Evolutionary conservation across 2,113 vertebrate species (phyloP), one percentile per base, ranked within the genome.

Genomic region (Lonchura striata): DNA sequence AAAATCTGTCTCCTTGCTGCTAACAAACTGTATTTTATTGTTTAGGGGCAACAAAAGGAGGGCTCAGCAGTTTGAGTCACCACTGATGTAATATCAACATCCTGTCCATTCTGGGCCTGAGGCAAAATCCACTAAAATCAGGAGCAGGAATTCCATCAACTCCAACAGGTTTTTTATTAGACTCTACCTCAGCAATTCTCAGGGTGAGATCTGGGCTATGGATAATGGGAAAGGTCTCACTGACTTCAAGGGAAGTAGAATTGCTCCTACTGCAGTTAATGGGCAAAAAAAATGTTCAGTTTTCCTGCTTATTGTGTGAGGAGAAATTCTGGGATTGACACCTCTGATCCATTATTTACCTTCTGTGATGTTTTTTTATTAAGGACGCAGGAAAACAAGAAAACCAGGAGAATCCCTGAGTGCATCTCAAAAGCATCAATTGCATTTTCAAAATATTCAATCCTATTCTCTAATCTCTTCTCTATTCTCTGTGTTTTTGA

Each of bases 321-420:
- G 16, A 57, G 46, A 4, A 2, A n/a, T 16, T 46, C 1, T 1
- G 21, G 44, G 53, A 78, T 12, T 22, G 56, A 33, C 49, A 28
- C 61, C 42, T 82, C 61, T 33, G 41, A 37, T 52, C 27, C 27
- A 2, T 27, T 33, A n/a, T 46, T 84, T 53, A 31, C 63, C 24
- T 60, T 7, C 15, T 33, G 27, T 9, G 68, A 59, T 20, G 6
- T 15, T 54, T 59, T 59, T 35, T 6, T 19, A 17, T 16, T 14
- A 60, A 35, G 16, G 46, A 46, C 0, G 0, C 1, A 2, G 30
- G 19, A 20, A 17, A 66, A 7, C 25, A 27, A 56, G 37, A 50
- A 53, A 86, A 37, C 0, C 3, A 33, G 42, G 7, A 77, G 31
- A 79, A 77, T 57, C 64, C 77, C 80, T 53, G 39, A 64, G 28